Evolutionary conservation across 2,797 vertebrate genomes (phyloP).

Genomic region (Lophius americanus): DNA sequence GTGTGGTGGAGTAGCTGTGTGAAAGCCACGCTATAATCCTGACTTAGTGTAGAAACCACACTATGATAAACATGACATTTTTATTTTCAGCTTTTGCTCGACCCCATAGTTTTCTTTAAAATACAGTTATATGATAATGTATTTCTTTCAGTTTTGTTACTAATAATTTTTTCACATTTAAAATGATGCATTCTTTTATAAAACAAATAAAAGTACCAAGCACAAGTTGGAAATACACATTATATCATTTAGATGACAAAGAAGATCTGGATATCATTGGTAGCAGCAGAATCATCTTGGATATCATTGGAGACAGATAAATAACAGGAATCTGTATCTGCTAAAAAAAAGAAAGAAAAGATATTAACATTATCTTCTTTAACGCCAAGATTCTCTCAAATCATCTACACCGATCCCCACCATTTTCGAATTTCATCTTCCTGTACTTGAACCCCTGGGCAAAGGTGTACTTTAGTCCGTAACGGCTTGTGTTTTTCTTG

Average conservation of each 20-base stretch:
- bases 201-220: not conserved
- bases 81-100: not conserved
- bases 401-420: not conserved
- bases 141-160: not conserved
- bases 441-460: no score
- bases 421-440: no score
- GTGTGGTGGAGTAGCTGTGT: not conserved
- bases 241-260: no score
- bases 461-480: no score
- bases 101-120: not conserved
- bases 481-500: conserved; percentile 9
- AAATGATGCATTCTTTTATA: not conserved
- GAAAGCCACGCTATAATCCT: conserved; percentile 6
- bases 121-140: not conserved
- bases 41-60: conserved; percentile 10
- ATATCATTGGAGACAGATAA: no score
- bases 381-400: no score
- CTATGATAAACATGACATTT: not conserved
- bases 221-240: no score
- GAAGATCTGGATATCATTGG: no score
- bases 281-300: no score
- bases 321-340: no score
- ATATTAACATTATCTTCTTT: no score
- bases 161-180: not conserved
- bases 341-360: no score